A percentile compares a stretch with the other conserved stretches of the same genome.
These are phyloP conservation scores for Temnothorax ravouxi DNA, from an alignment of 2,888 invertebrate genomes.

Conservation along the genomic window DNA sequence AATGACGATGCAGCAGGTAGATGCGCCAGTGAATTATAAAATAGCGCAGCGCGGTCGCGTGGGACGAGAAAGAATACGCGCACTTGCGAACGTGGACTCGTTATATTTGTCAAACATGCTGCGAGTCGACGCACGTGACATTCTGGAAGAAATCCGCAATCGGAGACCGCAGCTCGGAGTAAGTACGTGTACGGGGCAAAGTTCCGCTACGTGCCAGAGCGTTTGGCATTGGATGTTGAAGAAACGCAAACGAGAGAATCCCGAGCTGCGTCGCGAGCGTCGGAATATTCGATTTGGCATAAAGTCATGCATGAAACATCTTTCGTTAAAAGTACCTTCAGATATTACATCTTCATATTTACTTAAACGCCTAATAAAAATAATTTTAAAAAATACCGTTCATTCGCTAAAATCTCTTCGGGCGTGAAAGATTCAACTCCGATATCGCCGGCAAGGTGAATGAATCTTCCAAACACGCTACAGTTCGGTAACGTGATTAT, in stretches of 20 bases:
- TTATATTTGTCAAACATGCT: slow-evolving; percentile 9
- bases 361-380: not conserved
- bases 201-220: slow-evolving; percentile 79
- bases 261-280: not conserved
- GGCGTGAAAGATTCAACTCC: not conserved
- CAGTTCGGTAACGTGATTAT: not conserved
- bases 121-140: slow-evolving; percentile 26
- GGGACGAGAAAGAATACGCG: slow-evolving; percentile 10
- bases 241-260: slow-evolving; percentile 68
- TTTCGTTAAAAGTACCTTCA: not conserved
- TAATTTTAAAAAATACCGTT: not conserved
- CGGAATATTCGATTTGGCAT: not conserved
- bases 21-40: slow-evolving; percentile 2
- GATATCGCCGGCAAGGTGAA: not conserved
- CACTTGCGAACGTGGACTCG: not conserved
- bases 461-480: not conserved
- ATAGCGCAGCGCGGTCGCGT: not conserved
- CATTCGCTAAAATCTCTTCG: not conserved
- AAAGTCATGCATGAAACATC: not conserved
- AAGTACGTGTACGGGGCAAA: slow-evolving; percentile 71
- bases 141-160: slow-evolving; percentile 31
- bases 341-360: not conserved
- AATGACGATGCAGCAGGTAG: slow-evolving; percentile 5
- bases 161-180: slow-evolving; percentile 46
- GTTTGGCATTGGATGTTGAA: slow-evolving; percentile 69